Evolutionary conservation across 2,888 invertebrate species (phyloP).

Genomic region (Sphaeridia pumilis): DNA sequence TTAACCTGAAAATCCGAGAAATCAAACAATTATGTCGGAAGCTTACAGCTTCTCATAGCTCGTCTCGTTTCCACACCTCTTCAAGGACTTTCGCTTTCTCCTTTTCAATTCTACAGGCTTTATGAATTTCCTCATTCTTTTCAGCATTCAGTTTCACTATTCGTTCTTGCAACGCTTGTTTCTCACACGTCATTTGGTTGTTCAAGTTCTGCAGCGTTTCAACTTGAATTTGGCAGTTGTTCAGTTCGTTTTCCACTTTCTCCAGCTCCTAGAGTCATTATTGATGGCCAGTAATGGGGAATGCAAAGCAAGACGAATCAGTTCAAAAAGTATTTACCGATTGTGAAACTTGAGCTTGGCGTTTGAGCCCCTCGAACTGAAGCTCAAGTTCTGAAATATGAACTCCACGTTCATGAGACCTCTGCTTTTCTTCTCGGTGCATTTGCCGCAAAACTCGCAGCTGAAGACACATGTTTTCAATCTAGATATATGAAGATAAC

Average conservation of each 20-base stretch:
- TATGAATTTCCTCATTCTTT: slow-evolving; percentile 20
- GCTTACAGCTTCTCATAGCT: not conserved
- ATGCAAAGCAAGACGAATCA: not conserved
- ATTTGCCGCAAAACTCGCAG: slow-evolving; percentile 27
- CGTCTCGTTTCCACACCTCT: not conserved
- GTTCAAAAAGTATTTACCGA: slow-evolving; percentile 4
- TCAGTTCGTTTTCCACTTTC: slow-evolving; percentile 24
- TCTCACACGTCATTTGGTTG: slow-evolving; percentile 6
- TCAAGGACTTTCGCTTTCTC: slow-evolving; percentile 1
- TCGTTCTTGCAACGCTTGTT: slow-evolving; percentile 8
- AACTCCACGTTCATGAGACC: slow-evolving; percentile 14
- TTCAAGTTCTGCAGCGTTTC: slow-evolving; percentile 20
- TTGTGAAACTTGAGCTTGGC: slow-evolving; percentile 12
- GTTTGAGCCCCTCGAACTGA: slow-evolving; percentile 14
- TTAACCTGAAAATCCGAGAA: slow-evolving; percentile 1
- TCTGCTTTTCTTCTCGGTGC: slow-evolving; percentile 21
- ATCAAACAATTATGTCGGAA: not conserved
- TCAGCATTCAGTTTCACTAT: slow-evolving; percentile 11
- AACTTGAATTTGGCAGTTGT: slow-evolving; percentile 19
- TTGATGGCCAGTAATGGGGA: not conserved
- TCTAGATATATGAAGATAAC: slow-evolving; percentile 15
- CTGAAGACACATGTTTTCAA: slow-evolving; percentile 27
- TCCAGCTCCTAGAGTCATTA: slow-evolving; percentile 17
- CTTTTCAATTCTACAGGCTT: slow-evolving; percentile 3
- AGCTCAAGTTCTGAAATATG: slow-evolving; percentile 15